A percentile compares a stretch with the other conserved stretches of the same genome.
Conservation (phyloP, 35 echinoderm and acorn worm genomes). For the Ophiothrix spiculata region DNA sequence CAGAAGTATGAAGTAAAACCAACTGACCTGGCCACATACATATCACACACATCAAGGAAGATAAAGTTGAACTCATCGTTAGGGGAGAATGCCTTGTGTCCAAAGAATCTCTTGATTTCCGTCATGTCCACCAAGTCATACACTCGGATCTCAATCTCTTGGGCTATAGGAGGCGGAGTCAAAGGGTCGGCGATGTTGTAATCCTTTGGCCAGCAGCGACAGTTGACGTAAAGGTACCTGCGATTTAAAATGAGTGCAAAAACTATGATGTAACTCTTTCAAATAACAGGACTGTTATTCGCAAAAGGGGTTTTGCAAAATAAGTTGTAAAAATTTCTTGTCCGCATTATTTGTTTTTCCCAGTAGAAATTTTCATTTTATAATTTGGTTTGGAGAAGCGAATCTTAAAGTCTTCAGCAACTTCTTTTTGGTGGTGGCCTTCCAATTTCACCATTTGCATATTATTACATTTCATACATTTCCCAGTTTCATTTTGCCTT, state of each 20-base stretch:
- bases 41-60: slow-evolving; percentile 65
- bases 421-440: too few species aligned
- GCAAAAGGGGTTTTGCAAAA: too few species aligned
- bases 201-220: slow-evolving; percentile 71
- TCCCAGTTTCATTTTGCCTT: too few species aligned
- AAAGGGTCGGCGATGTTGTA: slow-evolving; percentile 58
- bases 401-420: too few species aligned
- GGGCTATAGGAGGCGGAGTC: slow-evolving; percentile 68
- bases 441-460: too few species aligned
- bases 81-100: slow-evolving; percentile 71
- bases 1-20: background rate
- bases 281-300: too few species aligned
- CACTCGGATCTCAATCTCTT: slow-evolving; percentile 74
- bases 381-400: too few species aligned
- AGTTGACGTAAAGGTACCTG: slow-evolving; percentile 74
- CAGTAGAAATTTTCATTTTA: too few species aligned
- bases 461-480: too few species aligned
- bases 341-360: too few species aligned
- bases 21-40: slow-evolving; percentile 73
- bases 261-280: background rate
- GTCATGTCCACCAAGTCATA: slow-evolving; percentile 61
- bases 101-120: slow-evolving; percentile 61
- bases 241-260: slow-evolving; percentile 1
- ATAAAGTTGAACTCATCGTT: slow-evolving; percentile 81
- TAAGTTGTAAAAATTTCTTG: too few species aligned